Percentiles rank a stretch among this genome's conserved stretches.
Conservation (phyloP, 2,888 invertebrate species). For the Iphiclides podalirius region DNA sequence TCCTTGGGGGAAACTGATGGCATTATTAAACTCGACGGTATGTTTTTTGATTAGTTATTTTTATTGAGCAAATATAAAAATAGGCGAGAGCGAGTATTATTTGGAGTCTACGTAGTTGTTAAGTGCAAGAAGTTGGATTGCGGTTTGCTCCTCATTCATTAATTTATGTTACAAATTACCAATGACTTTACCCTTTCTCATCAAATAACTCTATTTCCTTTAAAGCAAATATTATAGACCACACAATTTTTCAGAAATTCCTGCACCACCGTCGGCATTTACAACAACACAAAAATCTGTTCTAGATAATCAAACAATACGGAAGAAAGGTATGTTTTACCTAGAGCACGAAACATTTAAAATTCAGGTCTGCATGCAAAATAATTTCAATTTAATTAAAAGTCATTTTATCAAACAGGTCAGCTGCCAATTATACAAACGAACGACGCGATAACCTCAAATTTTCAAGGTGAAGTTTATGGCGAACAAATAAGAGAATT, state of each 20-base stretch:
- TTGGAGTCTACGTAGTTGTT: neutral
- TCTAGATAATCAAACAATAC: constrained; percentile 69
- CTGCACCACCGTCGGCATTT: constrained; percentile 88
- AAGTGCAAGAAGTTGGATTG: no score
- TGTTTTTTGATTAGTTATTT: constrained; percentile 39
- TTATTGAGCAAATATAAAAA: neutral
- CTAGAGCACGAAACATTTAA: no score
- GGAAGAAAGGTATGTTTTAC: constrained; percentile 67
- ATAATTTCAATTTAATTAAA: constrained; percentile 20
- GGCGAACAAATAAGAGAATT: constrained; percentile 69
- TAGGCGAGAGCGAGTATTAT: neutral
- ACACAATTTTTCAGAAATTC: constrained; percentile 87
- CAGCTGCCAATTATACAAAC: constrained; percentile 54
- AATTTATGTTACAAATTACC: no score
- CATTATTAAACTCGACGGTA: constrained; percentile 93
- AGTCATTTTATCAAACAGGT: constrained; percentile 42
- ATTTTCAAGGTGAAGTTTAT: constrained; percentile 69
- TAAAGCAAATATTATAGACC: no score
- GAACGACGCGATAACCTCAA: constrained; percentile 68
- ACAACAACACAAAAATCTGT: constrained; percentile 77
- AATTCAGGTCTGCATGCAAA: no score
- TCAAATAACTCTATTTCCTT: no score
- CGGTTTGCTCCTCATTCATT: no score
- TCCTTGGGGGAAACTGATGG: constrained; percentile 94
- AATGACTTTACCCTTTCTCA: no score